Base-by-base conservation (phyloP, 2,888 invertebrate species). In the Drosophila trichaetosa region DNA sequence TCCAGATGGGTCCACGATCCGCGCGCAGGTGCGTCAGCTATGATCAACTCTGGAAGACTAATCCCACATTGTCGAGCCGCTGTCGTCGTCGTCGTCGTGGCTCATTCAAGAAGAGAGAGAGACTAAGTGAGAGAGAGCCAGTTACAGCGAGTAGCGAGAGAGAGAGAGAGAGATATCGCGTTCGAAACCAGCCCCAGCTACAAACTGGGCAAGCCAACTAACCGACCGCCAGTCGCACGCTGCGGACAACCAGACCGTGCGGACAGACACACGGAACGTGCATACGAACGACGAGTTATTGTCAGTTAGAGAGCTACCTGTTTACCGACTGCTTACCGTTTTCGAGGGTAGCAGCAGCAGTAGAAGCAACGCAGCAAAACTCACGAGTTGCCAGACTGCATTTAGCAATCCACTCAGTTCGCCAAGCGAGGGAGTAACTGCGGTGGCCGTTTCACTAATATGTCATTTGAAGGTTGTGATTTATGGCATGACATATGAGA, bases 11-110 rank as follows among this genome's bases (percentile, higher is more conserved):
- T 53, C 74, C 75, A 83, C 76, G 68, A 64, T 85, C 78, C 87
- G 87, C 90, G 87, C 77, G 90, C 93, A 93, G 93, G 93, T 93
- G 93, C 91, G 91, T 88, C 89, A 80, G 79, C 90, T 80, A 92
- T 91, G 92, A 92, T 93, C 91, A 92, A 91, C 92, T 90, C 91
- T 92, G 90, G 90, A 90, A 91, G 92, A 93, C 92, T 92, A 91
- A 93, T 90, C 85, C 90, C 60, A 69, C 62, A 58, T 66, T 66
- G 68, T 79, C 86, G 78, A 83, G 82, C 80, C 73, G 67, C 67
- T 72, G 74, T 76, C 68, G 54, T 56, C 67, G 60, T 48, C 63
- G 73, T 60, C 57, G 86, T 91, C 90, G 91, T 90, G 85, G 90
- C 86, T 87, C 87, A 73, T 69, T 31, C 57, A 29, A 51, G 36